Evolutionary conservation across 2,888 invertebrate species (phyloP).

Genomic region (Cephus runcator): DNA sequence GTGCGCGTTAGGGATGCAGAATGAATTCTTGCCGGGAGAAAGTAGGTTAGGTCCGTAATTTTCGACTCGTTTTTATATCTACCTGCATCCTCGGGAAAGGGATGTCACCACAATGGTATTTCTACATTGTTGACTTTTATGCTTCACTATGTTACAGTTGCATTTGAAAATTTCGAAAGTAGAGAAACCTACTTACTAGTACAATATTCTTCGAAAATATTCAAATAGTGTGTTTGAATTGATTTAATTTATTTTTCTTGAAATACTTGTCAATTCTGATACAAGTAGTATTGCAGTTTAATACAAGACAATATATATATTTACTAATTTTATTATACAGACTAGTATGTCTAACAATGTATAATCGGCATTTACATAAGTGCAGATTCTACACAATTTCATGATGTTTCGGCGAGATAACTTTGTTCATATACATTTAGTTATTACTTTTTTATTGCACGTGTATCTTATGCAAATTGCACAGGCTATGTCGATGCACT

Average conservation of each 20-base stretch:
- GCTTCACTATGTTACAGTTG: neutral
- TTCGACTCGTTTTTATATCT: conserved; percentile 16
- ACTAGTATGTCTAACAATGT: neutral
- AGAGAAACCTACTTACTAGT: neutral
- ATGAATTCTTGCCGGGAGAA: conserved; percentile 29
- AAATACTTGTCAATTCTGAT: neutral
- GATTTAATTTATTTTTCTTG: neutral
- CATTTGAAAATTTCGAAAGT: neutral
- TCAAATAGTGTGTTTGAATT: neutral
- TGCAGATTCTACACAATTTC: neutral
- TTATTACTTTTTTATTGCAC: conserved; percentile 41
- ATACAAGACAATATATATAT: too few species aligned
- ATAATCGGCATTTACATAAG: neutral
- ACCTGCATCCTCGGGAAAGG: neutral
- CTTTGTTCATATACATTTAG: neutral
- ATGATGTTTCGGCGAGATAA: neutral
- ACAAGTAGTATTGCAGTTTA: too few species aligned
- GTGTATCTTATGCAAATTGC: conserved; percentile 53
- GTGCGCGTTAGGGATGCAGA: neutral
- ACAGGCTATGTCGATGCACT: conserved; percentile 41
- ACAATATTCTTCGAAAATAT: neutral
- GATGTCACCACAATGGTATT: neutral
- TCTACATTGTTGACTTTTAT: neutral
- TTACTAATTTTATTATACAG: neutral
- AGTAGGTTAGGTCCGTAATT: conserved; percentile 43